Evolutionary conservation across 2,888 invertebrate species (phyloP).

Genomic region (Ariolimax columbianus): DNA sequence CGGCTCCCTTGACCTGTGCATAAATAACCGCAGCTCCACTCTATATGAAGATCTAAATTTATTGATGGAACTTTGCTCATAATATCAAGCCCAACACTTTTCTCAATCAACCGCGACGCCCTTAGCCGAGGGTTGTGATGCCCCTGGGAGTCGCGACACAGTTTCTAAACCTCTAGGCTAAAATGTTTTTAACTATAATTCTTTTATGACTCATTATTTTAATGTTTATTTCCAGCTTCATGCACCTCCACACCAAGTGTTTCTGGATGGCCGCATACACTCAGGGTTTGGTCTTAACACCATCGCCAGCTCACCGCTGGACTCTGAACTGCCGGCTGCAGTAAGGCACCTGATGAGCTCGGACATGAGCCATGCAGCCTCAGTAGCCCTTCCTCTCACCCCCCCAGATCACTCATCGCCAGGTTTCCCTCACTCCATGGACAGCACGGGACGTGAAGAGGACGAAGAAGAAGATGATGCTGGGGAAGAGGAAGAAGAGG

Average conservation of each 20-base stretch:
- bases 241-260: neutral
- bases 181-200: too few species aligned
- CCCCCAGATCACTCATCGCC: slow-evolving; percentile 46
- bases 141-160: too few species aligned
- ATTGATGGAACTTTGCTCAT: too few species aligned
- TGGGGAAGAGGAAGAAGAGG: slow-evolving; percentile 56
- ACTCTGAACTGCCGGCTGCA: slow-evolving; percentile 62
- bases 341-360: slow-evolving; percentile 24
- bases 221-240: slow-evolving; percentile 6
- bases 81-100: too few species aligned
- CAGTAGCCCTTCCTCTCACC: slow-evolving; percentile 44
- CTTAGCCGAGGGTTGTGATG: too few species aligned
- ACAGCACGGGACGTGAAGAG: neutral
- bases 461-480: slow-evolving; percentile 63
- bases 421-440: neutral
- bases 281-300: slow-evolving; percentile 60
- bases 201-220: neutral
- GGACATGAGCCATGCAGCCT: slow-evolving; percentile 58
- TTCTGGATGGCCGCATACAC: neutral
- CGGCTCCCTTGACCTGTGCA: too few species aligned
- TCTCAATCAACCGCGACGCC: too few species aligned
- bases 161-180: too few species aligned
- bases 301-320: slow-evolving; percentile 75
- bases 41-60: too few species aligned
- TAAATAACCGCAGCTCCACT: too few species aligned